phyloP scores from a whole-genome alignment of 2,797 vertebrate species.

The Lates japonicus region DNA sequence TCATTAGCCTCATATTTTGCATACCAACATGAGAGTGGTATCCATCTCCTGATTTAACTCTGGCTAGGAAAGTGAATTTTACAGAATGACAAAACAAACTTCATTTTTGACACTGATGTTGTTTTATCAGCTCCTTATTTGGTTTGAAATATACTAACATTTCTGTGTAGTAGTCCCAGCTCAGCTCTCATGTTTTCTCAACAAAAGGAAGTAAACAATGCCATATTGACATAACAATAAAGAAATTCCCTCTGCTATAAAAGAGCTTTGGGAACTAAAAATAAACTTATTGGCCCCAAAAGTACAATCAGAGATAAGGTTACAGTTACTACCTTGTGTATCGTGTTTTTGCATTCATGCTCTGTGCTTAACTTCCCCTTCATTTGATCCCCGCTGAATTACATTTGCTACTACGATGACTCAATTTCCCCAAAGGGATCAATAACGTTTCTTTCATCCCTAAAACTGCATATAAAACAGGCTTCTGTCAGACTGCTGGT shows the following conservation, averaged over 20 bases:
- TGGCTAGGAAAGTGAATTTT: too few relatives aligned
- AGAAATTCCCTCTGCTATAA: neutral
- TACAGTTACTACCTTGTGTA: neutral
- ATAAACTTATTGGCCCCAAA: neutral
- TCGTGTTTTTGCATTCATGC: neutral
- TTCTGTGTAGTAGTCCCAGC: neutral
- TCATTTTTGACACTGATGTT: neutral
- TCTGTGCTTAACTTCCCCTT: constrained; percentile 16
- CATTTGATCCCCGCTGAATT: constrained; percentile 33
- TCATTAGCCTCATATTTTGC: too few relatives aligned
- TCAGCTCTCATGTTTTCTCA: neutral
- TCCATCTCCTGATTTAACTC: neutral
- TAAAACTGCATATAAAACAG: constrained; percentile 26
- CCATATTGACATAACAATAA: neutral
- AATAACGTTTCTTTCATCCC: constrained; percentile 25
- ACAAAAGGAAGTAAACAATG: neutral
- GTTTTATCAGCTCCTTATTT: neutral
- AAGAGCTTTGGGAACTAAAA: neutral
- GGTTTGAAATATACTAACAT: neutral
- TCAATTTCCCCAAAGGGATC: constrained; percentile 41
- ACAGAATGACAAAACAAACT: too few relatives aligned
- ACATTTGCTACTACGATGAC: constrained; percentile 18
- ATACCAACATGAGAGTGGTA: too few relatives aligned
- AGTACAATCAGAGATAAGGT: neutral
- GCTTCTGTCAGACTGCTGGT: constrained; percentile 10